These are phyloP conservation scores for Prunella himalayana DNA, from an alignment of 2,113 vertebrate genomes.

Conservation along the genomic window DNA sequence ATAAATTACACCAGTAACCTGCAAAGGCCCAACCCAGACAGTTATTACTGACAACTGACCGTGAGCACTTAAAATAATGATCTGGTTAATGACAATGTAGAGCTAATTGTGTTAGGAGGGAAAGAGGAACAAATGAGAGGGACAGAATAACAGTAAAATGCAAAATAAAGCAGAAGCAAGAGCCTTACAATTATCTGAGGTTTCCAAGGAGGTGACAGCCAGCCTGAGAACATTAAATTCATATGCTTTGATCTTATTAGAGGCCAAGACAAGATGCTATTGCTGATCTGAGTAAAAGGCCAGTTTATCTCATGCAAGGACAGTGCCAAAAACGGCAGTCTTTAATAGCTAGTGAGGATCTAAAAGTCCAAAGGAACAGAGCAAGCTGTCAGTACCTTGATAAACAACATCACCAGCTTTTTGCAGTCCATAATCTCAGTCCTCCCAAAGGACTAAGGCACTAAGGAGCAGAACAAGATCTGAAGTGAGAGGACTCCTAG, in stretches of 20 bases:
- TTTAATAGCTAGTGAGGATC: not conserved
- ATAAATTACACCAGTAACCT: not conserved
- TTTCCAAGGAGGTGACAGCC: slow-evolving; percentile 27
- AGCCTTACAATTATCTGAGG: slow-evolving; percentile 6
- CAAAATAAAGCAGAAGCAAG: slow-evolving; percentile 6
- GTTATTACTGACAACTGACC: not conserved
- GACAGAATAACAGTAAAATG: slow-evolving; percentile 5
- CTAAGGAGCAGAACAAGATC: not conserved
- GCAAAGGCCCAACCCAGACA: not conserved
- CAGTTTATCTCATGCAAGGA: slow-evolving; percentile 8
- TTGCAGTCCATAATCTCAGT: not conserved
- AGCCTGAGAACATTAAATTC: slow-evolving; percentile 19
- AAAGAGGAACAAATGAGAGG: not conserved
- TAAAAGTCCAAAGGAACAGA: not conserved
- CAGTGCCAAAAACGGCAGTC: not conserved
- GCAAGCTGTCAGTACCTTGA: not conserved
- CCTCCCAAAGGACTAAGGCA: not conserved
- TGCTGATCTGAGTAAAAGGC: slow-evolving; percentile 36
- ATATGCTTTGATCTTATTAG: slow-evolving; percentile 18
- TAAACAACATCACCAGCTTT: not conserved
- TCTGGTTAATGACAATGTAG: slow-evolving; percentile 11
- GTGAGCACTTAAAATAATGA: not conserved
- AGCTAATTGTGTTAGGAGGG: slow-evolving; percentile 9
- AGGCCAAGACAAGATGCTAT: slow-evolving; percentile 13
- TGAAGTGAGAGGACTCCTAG: not conserved